These are phyloP conservation scores for Lamellibrachia satsuma DNA, from an alignment of 2,888 invertebrate species.

Conservation along the genomic window DNA sequence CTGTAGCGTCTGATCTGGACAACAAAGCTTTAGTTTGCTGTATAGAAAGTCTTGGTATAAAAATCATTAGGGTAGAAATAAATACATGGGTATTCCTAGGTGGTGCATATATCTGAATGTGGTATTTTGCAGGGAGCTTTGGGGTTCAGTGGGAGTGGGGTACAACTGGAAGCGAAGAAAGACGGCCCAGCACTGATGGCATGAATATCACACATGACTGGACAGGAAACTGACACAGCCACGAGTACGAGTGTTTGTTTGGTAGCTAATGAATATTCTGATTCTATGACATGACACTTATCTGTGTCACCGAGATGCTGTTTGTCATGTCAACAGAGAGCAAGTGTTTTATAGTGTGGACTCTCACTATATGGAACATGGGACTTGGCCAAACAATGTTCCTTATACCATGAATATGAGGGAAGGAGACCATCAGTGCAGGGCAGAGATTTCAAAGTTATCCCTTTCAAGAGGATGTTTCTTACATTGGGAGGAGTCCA, in stretches of 20 bases:
- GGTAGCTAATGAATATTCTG: not conserved
- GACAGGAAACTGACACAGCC: not conserved
- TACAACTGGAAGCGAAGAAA: constrained; percentile 75
- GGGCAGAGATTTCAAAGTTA: too few species aligned
- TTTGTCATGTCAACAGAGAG: not conserved
- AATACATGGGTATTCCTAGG: not conserved
- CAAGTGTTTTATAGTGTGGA: not conserved
- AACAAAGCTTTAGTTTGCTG: too few species aligned
- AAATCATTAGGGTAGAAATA: too few species aligned
- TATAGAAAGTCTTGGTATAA: too few species aligned
- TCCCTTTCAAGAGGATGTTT: too few species aligned
- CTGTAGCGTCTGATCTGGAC: too few species aligned
- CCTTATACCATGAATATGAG: too few species aligned
- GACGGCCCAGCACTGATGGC: constrained; percentile 60
- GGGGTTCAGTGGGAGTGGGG: constrained; percentile 89
- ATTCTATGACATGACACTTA: not conserved
- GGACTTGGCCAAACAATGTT: too few species aligned
- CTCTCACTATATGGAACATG: too few species aligned
- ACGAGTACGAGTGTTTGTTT: not conserved
- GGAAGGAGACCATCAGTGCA: too few species aligned
- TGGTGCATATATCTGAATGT: not conserved
- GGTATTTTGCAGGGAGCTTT: constrained; percentile 83
- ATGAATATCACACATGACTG: constrained; percentile 26
- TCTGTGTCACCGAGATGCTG: not conserved
- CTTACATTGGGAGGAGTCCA: too few species aligned